Base-by-base conservation (phyloP, 2,113 vertebrate species). In the Nettapus auritus region DNA sequence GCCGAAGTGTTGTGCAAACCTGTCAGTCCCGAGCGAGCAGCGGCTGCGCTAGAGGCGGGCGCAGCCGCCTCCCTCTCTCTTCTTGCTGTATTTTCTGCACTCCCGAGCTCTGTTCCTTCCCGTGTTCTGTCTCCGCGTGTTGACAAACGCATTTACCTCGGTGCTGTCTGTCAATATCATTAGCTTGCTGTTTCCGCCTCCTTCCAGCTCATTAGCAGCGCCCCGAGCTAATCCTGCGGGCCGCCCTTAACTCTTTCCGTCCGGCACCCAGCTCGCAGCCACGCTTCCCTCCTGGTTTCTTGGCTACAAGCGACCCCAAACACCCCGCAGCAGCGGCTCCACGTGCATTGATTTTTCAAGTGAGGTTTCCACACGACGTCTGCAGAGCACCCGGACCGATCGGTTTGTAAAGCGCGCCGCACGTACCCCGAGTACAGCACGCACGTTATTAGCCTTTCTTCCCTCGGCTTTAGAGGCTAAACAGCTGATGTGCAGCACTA, bases 121-220 rank as follows among this genome's bases (percentile, higher is more conserved):
- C 50, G 26, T 82, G 76, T 88, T 79, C 71, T 33, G 90, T n/a
- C 90, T 48, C 85, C 66, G 34, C 13, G 19, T 84, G 83, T 82
- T 96, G 86, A 90, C 86, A 90, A 92, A 79, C 23, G 86, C 92
- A 86, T 94, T 95, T 88, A 60, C 62, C 80, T 90, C 88, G 74
- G 70, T 9, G 1, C 29, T 71, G 60, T 29, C 76, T 71, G 76
- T 95, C 91, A 91, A 90, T 91, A 96, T 74, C 85, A 93, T 94
- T 93, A 94, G 63, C 56, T 73, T 3, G 9, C 87, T 63, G 93
- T 67, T 91, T 57, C 91, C 33, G 16, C 91, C 82, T 74, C 42
- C 86, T 96, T 92, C 93, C 93, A 91, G 90, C 82, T 91, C 94
- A 94, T 91, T 91, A 92, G 85, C 87, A 3, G 2, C 40, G 40